phyloP scores from a whole-genome alignment of 2,797 vertebrate genomes.

The Megalops cyprinoides region DNA sequence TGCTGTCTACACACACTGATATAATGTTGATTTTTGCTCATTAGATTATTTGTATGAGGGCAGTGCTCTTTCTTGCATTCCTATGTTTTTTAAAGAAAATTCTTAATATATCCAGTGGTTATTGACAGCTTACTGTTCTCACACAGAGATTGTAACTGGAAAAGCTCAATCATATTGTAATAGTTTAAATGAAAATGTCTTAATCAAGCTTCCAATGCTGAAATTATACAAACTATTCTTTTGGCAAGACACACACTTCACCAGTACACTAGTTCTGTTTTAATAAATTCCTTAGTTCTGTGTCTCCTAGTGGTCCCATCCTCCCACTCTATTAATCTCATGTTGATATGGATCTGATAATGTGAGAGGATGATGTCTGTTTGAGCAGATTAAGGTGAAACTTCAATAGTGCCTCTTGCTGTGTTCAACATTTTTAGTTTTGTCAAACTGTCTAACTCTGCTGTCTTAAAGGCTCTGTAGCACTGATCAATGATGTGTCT shows the following conservation, averaged over 20 bases:
- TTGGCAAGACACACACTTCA: too few species aligned
- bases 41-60: too few species aligned
- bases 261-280: background rate
- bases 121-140: background rate
- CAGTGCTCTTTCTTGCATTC: too few species aligned
- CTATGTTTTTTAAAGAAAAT: too few species aligned
- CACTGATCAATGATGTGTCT: background rate
- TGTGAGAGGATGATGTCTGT: background rate
- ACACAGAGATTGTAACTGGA: background rate
- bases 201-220: background rate
- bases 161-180: background rate
- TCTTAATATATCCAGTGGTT: background rate
- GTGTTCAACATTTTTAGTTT: too few species aligned
- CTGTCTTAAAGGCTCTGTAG: background rate
- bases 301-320: background rate
- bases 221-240: too few species aligned
- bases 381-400: background rate
- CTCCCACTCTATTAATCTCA: background rate
- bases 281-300: background rate
- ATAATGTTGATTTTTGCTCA: too few species aligned
- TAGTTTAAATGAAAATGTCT: too few species aligned
- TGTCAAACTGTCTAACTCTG: too few species aligned
- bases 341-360: constrained; percentile 4
- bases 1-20: too few species aligned
- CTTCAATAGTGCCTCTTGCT: too few species aligned